These are phyloP conservation scores for Embiotoca jacksoni DNA, from an alignment of 2,113 vertebrate species.

Conservation along the genomic window DNA sequence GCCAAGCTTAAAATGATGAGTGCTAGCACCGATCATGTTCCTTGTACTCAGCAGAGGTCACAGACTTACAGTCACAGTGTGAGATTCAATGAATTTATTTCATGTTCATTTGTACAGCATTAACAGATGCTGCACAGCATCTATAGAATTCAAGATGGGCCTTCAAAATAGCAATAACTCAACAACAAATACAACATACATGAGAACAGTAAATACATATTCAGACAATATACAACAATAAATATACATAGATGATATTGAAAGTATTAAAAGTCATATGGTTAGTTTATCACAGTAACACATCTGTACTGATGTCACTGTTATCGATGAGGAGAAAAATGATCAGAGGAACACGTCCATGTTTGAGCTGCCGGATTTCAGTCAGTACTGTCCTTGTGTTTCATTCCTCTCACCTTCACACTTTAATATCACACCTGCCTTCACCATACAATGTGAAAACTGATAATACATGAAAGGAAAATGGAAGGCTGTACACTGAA, in stretches of 20 bases:
- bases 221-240: too few relatives aligned
- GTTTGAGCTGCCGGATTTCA: not conserved
- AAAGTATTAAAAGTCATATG: not conserved
- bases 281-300: not conserved
- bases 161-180: too few relatives aligned
- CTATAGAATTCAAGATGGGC: too few relatives aligned
- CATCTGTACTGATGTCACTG: not conserved
- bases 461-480: not conserved
- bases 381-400: conserved; percentile 6
- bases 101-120: too few relatives aligned
- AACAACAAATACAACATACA: too few relatives aligned
- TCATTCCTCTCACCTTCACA: not conserved
- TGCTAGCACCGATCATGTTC: conserved; percentile 13
- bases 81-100: not conserved
- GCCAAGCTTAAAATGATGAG: conserved; percentile 26
- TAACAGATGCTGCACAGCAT: too few relatives aligned
- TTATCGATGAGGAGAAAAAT: not conserved
- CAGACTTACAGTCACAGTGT: conserved; percentile 3
- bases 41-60: conserved; percentile 40
- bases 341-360: not conserved
- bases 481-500: not conserved
- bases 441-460: not conserved
- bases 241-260: too few relatives aligned
- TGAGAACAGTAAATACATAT: too few relatives aligned
- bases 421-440: conserved; percentile 12